Conservation (phyloP, 2,797 vertebrate genomes). For the Microctenopoma steveboyesi region DNA sequence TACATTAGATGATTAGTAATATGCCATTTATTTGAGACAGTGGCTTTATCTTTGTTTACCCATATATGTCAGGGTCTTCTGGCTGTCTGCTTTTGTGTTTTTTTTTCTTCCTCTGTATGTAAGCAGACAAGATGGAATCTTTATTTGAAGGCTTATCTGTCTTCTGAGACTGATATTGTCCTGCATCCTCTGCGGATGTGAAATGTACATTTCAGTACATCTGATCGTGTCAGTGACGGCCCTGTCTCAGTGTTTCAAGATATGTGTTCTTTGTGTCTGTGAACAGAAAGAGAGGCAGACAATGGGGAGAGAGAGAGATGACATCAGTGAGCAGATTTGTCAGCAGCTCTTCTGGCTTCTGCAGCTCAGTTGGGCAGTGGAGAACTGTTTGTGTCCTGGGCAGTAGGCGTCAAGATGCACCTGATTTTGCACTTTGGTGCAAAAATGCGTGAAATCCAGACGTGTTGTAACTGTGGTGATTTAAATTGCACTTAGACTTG, state of each 20-base stretch:
- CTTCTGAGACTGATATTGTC: conserved; percentile 52
- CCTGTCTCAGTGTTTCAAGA: conserved; percentile 42
- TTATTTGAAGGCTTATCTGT: conserved; percentile 58
- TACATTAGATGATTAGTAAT: conserved; percentile 32
- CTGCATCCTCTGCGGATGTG: conserved; percentile 44
- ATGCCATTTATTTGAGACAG: conserved; percentile 37
- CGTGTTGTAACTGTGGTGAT: background rate
- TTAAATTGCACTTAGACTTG: background rate
- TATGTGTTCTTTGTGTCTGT: conserved; percentile 33
- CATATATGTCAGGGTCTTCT: conserved; percentile 35
- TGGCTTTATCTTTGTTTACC: conserved; percentile 35
- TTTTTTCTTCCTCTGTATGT: conserved; percentile 23
- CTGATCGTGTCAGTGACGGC: conserved; percentile 44
- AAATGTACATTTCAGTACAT: conserved; percentile 63
- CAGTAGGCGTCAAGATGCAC: conserved; percentile 13
- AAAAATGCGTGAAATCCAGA: conserved; percentile 15
- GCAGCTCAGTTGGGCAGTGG: conserved; percentile 46
- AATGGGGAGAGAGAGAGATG: conserved; percentile 46
- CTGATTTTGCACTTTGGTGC: conserved; percentile 9
- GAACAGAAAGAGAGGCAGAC: conserved; percentile 36
- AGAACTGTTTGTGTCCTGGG: conserved; percentile 26
- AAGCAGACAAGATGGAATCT: conserved; percentile 50
- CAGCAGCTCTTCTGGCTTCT: conserved; percentile 48
- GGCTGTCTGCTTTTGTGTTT: conserved; percentile 45
- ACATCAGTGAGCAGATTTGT: conserved; percentile 54